A percentile compares a stretch with the other conserved stretches of the same genome.
Conservation (phyloP, 2,888 invertebrate genomes). For the Alloplasta piceator region DNA sequence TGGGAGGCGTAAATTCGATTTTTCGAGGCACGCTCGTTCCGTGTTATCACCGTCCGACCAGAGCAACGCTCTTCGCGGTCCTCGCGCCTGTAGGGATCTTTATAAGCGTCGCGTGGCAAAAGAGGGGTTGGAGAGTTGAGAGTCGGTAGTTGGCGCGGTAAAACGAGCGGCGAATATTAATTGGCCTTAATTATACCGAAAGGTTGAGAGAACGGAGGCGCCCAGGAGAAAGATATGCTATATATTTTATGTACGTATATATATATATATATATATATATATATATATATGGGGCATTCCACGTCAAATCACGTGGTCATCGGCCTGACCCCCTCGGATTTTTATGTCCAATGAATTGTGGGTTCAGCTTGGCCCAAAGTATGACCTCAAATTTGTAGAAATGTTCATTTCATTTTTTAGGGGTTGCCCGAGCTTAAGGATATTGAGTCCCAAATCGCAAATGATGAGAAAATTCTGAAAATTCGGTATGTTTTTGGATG, state of each 20-base stretch:
- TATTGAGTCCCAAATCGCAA: too few species aligned
- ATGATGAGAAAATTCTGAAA: too few species aligned
- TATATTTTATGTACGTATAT: conserved; percentile 28
- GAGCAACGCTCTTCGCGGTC: conserved; percentile 15
- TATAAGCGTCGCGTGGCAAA: conserved; percentile 28
- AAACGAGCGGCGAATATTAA: conserved; percentile 80
- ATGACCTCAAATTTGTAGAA: too few species aligned
- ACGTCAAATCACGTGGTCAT: too few species aligned
- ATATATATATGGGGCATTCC: too few species aligned
- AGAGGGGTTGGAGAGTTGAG: conserved; percentile 22
- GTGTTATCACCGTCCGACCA: conserved; percentile 46
- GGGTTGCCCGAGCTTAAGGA: too few species aligned
- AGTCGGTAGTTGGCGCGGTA: conserved; percentile 53
- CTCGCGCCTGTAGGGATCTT: conserved; percentile 28
- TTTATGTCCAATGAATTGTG: too few species aligned
- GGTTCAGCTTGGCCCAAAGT: too few species aligned
- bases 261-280: too few species aligned
- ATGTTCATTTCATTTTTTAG: too few species aligned
- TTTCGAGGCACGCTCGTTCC: conserved; percentile 65
- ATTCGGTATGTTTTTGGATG: too few species aligned
- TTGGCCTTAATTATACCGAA: conserved; percentile 78
- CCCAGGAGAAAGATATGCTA: conserved; percentile 31
- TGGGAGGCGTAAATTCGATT: conserved; percentile 67
- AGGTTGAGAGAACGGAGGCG: conserved; percentile 54
- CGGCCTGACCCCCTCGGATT: too few species aligned